Base-by-base conservation (phyloP, 2,113 vertebrate genomes). In the Sturnus vulgaris region DNA sequence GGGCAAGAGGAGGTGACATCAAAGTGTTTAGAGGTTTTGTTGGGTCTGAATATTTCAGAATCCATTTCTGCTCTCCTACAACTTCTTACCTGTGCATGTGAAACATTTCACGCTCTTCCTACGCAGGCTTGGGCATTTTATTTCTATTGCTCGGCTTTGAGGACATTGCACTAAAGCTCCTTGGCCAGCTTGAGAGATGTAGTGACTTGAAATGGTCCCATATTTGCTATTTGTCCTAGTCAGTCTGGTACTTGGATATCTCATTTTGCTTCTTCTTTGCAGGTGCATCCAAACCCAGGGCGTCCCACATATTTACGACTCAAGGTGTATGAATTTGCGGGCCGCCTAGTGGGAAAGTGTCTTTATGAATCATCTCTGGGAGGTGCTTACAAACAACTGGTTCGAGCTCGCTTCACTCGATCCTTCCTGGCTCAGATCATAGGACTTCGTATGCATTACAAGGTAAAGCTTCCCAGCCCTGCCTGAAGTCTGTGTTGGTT, bases 381-480 rank as follows among this genome's bases (percentile, higher is more conserved):
- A 71, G 99, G 99, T 63, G 97, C 99, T 85, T 99, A 99, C 90
- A 99, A 99, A 63, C 99, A 99, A 78, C 97, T 99, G 95, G 99
- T 99, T 44, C 98, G 99, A 78, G 99, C 99, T 95, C 98, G 99
- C 65, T 99, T 99, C 82, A 99, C 99, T 18, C 98, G 99, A 17
- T 99, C 99, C 56, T 99, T 99, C 96, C 97, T 99, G 98, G 99
- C 99, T 71, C 99, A 99, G 97, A 99, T 99, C 95, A 99, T 99
- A 90, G 99, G 99, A 90, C 98, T 99, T 24, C 98, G 99, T 49
- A 99, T 99, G 99, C 99, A 99, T 97, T 99, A 99, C 92, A 99
- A 99, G 99, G 99, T 99, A 98, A 96, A 39, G 46, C 44, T 33
- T 63, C 49, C 44, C 86, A 69, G 68, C 31, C 30, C 55, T 61